A percentile compares a stretch with the other conserved stretches of the same genome.
Conservation (phyloP, 1,140 invertebrate genomes). For the Hylyphantes graminicola region DNA sequence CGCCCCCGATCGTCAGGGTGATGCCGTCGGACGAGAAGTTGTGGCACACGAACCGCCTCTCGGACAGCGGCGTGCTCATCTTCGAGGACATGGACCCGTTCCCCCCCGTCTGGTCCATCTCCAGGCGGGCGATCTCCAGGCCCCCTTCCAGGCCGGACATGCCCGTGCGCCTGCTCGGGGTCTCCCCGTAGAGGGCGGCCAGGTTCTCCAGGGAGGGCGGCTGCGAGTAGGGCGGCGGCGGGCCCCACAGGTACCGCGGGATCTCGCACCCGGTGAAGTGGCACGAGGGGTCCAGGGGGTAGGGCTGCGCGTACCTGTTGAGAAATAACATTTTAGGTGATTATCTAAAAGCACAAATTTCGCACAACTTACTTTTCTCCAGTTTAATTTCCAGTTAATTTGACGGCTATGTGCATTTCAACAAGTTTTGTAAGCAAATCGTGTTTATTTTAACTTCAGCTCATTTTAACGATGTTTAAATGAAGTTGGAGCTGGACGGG, state of each 20-base stretch:
- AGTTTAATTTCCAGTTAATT: no score
- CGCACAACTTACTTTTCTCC: no score
- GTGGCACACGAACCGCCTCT: slow-evolving; percentile 59
- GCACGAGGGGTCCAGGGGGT: slow-evolving; percentile 22
- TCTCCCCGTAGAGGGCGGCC: slow-evolving; percentile 63
- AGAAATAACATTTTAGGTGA: no score
- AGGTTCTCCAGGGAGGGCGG: slow-evolving; percentile 67
- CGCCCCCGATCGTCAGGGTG: slow-evolving; percentile 55
- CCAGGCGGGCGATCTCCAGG: slow-evolving; percentile 18
- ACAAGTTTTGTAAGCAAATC: no score
- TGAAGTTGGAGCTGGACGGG: no score
- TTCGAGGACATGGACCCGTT: slow-evolving; percentile 54
- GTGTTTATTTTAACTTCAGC: no score
- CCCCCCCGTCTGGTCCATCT: slow-evolving; percentile 29
- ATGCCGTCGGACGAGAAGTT: slow-evolving; percentile 61
- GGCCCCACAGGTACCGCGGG: slow-evolving; percentile 75
- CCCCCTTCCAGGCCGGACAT: slow-evolving; percentile 20
- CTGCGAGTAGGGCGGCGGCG: slow-evolving; percentile 80
- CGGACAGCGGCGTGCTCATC: slow-evolving; percentile 58
- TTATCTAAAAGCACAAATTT: no score
- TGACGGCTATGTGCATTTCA: no score
- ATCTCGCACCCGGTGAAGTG: slow-evolving; percentile 64
- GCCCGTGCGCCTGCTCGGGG: slow-evolving; percentile 9
- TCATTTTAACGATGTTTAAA: no score
- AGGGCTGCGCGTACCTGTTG: slow-evolving; percentile 32